phyloP scores from a whole-genome alignment of 2,113 vertebrate species.

The Pseudonaja textilis region DNA sequence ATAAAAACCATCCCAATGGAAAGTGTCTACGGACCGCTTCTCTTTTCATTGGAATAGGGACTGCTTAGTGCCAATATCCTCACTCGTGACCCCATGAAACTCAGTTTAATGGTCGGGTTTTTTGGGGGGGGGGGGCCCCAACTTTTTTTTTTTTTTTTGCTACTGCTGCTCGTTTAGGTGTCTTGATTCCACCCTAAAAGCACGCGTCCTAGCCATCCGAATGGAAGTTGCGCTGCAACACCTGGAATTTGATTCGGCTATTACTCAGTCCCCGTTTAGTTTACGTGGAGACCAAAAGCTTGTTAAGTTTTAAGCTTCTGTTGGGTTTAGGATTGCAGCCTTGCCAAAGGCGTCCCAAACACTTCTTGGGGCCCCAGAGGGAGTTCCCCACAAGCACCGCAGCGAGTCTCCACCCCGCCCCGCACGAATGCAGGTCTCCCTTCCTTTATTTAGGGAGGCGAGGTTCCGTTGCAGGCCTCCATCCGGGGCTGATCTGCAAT shows the following conservation, averaged over 20 bases:
- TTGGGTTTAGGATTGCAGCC: neutral
- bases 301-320: too few relatives aligned
- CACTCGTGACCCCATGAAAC: neutral
- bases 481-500: neutral
- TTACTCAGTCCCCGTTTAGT: neutral
- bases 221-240: neutral
- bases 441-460: neutral
- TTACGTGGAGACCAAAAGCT: neutral
- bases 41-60: neutral
- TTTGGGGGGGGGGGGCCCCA: too few relatives aligned
- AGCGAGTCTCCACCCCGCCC: too few relatives aligned
- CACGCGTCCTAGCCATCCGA: slow-evolving; percentile 50
- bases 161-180: neutral
- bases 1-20: neutral
- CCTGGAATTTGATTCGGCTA: neutral
- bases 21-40: too few relatives aligned
- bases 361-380: neutral
- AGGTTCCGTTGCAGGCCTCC: neutral
- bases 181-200: neutral
- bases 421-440: too few relatives aligned
- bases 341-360: neutral
- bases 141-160: too few relatives aligned
- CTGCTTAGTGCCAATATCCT: neutral
- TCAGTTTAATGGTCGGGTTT: neutral
- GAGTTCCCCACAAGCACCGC: too few relatives aligned